Percentiles rank a stretch among this genome's conserved stretches.
These are phyloP conservation scores for Cephalopterus ornatus DNA, from an alignment of 2,113 vertebrate genomes.

Conservation along the genomic window DNA sequence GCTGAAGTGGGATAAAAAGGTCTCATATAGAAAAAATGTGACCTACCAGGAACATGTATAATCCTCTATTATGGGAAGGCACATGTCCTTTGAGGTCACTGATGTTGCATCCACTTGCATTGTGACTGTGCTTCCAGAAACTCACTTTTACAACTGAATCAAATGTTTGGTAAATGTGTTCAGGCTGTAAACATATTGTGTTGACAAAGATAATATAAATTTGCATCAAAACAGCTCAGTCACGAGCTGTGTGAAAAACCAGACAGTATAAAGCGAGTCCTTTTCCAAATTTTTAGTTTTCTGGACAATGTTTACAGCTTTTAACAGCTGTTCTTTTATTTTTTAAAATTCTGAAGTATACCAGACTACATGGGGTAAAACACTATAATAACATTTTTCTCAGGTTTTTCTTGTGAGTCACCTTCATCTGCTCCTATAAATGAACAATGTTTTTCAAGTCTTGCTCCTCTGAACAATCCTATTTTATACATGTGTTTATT, in stretches of 20 bases:
- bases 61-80: not conserved
- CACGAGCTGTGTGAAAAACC: not conserved
- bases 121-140: not conserved
- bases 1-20: not conserved
- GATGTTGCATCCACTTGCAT: not conserved
- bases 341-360: not conserved
- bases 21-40: not conserved
- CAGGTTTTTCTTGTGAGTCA: not conserved
- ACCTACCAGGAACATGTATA: not conserved
- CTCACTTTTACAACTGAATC: not conserved
- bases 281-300: not conserved
- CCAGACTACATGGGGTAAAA: not conserved
- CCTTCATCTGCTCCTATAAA: not conserved
- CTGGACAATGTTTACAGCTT: not conserved
- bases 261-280: not conserved
- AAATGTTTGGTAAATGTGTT: not conserved
- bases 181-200: not conserved
- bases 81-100: not conserved
- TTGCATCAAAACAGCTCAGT: not conserved
- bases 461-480: not conserved
- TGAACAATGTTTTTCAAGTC: not conserved
- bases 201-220: slow-evolving; percentile 3
- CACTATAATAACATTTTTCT: not conserved
- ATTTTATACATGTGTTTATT: not conserved
- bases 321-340: not conserved